These are phyloP conservation scores for Tychaedon coryphoeus DNA, from an alignment of 2,113 vertebrate species.

Conservation along the genomic window DNA sequence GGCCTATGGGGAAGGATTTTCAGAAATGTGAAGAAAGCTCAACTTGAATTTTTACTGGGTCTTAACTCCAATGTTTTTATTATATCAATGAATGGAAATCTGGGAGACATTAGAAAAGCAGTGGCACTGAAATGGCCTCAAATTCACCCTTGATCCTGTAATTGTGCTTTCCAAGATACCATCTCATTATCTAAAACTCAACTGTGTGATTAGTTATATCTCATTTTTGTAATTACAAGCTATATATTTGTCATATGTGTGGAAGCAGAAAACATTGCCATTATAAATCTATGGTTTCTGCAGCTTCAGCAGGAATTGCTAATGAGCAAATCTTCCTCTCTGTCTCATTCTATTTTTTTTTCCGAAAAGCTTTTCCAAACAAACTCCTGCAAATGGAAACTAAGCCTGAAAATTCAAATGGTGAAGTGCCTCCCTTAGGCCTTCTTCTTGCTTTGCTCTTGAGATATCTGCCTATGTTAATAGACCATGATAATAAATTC, in stretches of 20 bases:
- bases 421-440: background rate
- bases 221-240: constrained; percentile 35
- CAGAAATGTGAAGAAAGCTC: background rate
- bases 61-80: background rate
- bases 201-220: constrained; percentile 18
- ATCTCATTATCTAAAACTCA: constrained; percentile 34
- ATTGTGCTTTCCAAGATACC: constrained; percentile 24
- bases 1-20: background rate
- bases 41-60: background rate
- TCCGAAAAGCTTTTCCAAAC: background rate
- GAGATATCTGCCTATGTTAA: background rate
- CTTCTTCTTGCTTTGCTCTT: background rate
- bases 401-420: background rate
- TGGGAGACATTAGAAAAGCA: background rate
- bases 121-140: background rate
- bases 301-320: constrained; percentile 34
- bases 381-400: background rate
- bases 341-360: background rate
- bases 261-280: constrained; percentile 27
- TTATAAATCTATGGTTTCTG: constrained; percentile 16
- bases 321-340: background rate
- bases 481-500: background rate
- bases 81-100: background rate
- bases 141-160: constrained; percentile 26
- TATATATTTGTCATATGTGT: constrained; percentile 2